Conservation (phyloP, 2,888 invertebrate genomes). For the Dascillus cervinus region DNA sequence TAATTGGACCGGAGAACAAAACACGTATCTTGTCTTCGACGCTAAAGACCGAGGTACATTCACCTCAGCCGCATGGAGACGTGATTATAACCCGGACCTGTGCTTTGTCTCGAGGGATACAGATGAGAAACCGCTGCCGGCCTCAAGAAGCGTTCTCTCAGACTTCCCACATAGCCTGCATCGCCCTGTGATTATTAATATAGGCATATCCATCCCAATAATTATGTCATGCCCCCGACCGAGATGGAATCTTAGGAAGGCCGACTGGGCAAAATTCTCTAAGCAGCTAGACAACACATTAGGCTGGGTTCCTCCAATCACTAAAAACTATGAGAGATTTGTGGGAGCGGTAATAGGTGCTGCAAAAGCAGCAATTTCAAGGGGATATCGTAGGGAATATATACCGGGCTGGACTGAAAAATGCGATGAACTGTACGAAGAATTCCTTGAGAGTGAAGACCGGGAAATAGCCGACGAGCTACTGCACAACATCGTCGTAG, state of each 20-base stretch:
- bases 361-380: conserved; percentile 11
- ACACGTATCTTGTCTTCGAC: conserved; percentile 12
- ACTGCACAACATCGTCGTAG: not conserved
- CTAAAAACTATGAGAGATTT: conserved; percentile 10
- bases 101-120: conserved; percentile 9
- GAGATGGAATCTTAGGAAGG: conserved; percentile 4
- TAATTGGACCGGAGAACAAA: conserved; percentile 2
- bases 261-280: not conserved
- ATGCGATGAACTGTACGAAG: conserved; percentile 10
- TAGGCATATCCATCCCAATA: conserved; percentile 2
- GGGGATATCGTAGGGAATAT: conserved; percentile 16
- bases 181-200: not conserved
- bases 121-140: not conserved
- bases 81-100: conserved; percentile 16
- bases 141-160: conserved; percentile 1
- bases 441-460: not conserved
- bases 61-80: conserved; percentile 14
- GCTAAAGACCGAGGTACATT: conserved; percentile 17
- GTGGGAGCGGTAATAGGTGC: conserved; percentile 7
- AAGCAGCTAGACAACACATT: conserved; percentile 9
- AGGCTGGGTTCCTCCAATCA: conserved; percentile 9
- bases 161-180: conserved; percentile 2
- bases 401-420: conserved; percentile 18
- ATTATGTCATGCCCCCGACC: conserved; percentile 1
- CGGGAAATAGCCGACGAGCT: conserved; percentile 1